Conservation (phyloP, 2,113 vertebrate species). For the Anguilla rostrata region DNA sequence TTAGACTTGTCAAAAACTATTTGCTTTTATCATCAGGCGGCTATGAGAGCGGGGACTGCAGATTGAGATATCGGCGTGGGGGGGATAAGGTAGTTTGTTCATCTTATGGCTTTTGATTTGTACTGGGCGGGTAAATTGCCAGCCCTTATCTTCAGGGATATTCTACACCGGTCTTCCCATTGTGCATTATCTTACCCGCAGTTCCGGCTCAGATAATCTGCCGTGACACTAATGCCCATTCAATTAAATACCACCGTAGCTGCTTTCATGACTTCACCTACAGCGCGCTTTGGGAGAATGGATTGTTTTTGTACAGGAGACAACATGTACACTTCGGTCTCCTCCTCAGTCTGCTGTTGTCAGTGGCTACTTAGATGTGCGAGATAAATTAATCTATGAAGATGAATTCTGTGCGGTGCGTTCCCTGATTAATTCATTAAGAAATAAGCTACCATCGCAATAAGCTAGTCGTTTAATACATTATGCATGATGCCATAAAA, state of each 20-base stretch:
- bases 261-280: slow-evolving; percentile 20
- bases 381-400: not conserved
- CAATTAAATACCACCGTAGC: slow-evolving; percentile 54
- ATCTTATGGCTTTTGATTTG: slow-evolving; percentile 48
- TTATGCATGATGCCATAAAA: not conserved
- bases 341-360: not conserved
- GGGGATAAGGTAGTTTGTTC: slow-evolving; percentile 50
- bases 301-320: slow-evolving; percentile 20
- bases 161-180: slow-evolving; percentile 59
- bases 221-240: slow-evolving; percentile 65
- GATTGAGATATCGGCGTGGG: slow-evolving; percentile 47
- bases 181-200: slow-evolving; percentile 60
- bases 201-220: slow-evolving; percentile 62
- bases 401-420: not conserved
- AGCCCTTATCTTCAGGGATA: slow-evolving; percentile 61
- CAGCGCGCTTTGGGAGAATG: not conserved
- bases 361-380: not conserved
- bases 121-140: slow-evolving; percentile 59
- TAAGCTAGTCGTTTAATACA: not conserved
- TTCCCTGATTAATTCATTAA: not conserved
- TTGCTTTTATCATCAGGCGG: slow-evolving; percentile 29
- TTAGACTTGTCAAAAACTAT: slow-evolving; percentile 45
- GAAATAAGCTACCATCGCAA: not conserved
- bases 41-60: slow-evolving; percentile 35
- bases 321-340: not conserved